Conservation (phyloP, 2,113 vertebrate species). For the Tiliqua scincoides region DNA sequence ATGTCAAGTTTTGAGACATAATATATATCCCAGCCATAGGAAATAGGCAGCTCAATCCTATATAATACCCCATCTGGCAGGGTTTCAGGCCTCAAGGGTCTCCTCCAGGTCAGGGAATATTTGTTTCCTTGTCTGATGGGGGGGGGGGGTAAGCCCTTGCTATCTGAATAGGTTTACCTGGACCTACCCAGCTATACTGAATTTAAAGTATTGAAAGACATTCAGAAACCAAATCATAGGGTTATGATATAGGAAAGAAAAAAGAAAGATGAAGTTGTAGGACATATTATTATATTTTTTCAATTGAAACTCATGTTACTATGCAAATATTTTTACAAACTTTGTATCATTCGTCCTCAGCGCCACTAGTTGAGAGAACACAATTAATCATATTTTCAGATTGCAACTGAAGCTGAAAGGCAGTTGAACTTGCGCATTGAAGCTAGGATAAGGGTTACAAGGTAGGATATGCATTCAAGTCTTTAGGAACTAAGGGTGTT, state of each 20-base stretch:
- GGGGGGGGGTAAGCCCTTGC: too few relatives aligned
- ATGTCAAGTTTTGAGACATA: too few relatives aligned
- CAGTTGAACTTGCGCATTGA: neutral
- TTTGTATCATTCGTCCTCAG: neutral
- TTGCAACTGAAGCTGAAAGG: neutral
- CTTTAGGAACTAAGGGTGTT: too few relatives aligned
- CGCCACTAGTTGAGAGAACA: neutral
- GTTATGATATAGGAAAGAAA: neutral
- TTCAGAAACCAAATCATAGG: neutral
- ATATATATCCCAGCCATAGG: too few relatives aligned
- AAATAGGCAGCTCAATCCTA: too few relatives aligned
- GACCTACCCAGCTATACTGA: neutral
- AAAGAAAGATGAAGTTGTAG: neutral
- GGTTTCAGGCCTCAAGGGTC: too few relatives aligned
- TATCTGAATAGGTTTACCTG: too few relatives aligned
- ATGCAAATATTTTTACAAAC: neutral
- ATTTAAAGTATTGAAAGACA: neutral
- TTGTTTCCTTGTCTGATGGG: too few relatives aligned
- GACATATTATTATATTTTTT: neutral
- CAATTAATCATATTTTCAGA: neutral
- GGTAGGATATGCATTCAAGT: too few relatives aligned
- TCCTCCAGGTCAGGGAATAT: too few relatives aligned
- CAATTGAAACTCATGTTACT: neutral
- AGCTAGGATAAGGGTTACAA: too few relatives aligned
- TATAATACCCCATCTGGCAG: too few relatives aligned